Evolutionary conservation across 2,888 invertebrate species (phyloP).

Genomic region (Agonopterix alstromeriana): DNA sequence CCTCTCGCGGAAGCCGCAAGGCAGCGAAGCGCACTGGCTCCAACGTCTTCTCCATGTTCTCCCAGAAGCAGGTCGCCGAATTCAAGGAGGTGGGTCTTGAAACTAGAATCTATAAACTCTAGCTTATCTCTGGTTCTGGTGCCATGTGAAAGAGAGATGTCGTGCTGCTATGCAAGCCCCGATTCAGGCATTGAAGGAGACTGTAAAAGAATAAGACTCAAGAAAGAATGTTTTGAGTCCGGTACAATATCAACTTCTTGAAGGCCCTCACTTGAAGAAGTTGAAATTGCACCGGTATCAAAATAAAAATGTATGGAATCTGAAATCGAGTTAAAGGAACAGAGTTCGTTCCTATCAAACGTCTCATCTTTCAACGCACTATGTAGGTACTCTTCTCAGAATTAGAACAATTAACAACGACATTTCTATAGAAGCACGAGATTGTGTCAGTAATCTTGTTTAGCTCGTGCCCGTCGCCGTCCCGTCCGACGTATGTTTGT

Average conservation of each 20-base stretch:
- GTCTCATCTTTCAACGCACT: background rate
- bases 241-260: too few species aligned
- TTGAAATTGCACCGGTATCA: too few species aligned
- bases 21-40: constrained; percentile 94
- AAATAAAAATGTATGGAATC: too few species aligned
- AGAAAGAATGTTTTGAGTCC: too few species aligned
- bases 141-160: too few species aligned
- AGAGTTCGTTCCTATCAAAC: too few species aligned
- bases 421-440: background rate
- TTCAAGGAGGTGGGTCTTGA: constrained; percentile 89
- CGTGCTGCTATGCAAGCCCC: too few species aligned
- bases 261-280: too few species aligned
- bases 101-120: background rate
- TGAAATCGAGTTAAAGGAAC: too few species aligned
- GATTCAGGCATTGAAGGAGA: too few species aligned
- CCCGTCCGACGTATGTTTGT: constrained; percentile 28
- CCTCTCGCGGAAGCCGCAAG: constrained; percentile 88
- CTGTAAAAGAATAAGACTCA: too few species aligned
- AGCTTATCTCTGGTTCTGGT: too few species aligned
- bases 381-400: constrained; percentile 2
- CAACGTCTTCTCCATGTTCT: constrained; percentile 98
- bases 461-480: constrained; percentile 34
- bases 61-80: constrained; percentile 96
- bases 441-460: constrained; percentile 14
- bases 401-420: background rate